phyloP scores from a whole-genome alignment of 1,140 invertebrate species.

The Trypoxylus dichotomus region DNA sequence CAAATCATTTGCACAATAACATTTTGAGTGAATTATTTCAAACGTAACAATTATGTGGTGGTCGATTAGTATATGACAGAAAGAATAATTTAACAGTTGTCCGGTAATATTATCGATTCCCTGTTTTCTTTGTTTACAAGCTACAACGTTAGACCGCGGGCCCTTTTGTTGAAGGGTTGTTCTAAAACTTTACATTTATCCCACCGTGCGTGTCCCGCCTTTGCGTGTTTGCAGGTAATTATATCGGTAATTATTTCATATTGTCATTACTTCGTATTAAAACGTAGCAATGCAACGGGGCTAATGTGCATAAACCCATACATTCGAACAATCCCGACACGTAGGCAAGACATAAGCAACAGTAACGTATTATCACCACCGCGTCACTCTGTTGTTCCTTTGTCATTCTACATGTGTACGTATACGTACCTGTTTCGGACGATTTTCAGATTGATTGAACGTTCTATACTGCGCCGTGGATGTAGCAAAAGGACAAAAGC shows the following conservation, averaged over 20 bases:
- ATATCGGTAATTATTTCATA: conserved; percentile 28
- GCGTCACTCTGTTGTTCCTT: conserved; percentile 3
- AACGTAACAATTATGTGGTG: too few relatives aligned
- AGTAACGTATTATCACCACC: not conserved
- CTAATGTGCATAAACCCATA: conserved; percentile 27
- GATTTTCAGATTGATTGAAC: conserved; percentile 8
- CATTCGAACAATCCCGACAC: not conserved
- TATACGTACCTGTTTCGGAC: not conserved
- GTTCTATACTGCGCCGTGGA: not conserved
- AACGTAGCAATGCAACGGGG: conserved; percentile 25
- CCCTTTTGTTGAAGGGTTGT: not conserved
- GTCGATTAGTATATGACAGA: too few relatives aligned
- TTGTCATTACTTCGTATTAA: conserved; percentile 28
- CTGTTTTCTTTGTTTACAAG: too few relatives aligned
- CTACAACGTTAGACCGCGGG: not conserved
- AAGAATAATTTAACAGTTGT: too few relatives aligned
- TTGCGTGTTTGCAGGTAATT: conserved; percentile 24
- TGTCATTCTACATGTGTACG: not conserved
- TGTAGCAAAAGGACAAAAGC: not conserved
- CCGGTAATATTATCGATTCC: too few relatives aligned
- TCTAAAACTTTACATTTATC: conserved; percentile 4
- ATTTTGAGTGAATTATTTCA: too few relatives aligned
- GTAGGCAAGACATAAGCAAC: not conserved
- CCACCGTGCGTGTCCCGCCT: conserved; percentile 1
- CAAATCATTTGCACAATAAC: too few relatives aligned